Conservation (phyloP, 2,113 vertebrate genomes). For the Rhinopomastus cyanomelas region DNA sequence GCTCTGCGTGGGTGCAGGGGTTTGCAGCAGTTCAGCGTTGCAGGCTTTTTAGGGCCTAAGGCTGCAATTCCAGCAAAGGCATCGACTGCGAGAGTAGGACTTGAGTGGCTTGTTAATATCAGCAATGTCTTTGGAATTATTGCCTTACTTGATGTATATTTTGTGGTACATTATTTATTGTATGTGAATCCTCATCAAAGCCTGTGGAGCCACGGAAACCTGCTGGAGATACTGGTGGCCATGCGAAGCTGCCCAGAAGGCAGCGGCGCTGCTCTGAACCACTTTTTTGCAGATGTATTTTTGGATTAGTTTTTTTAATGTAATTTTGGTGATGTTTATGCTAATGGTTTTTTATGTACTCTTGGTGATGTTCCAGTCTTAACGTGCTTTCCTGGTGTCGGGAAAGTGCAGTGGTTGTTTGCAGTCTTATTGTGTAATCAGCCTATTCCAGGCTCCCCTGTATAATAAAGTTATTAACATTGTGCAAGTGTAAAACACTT, state of each 20-base stretch:
- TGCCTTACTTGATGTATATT: conserved; percentile 78
- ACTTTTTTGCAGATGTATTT: conserved; percentile 80
- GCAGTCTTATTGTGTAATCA: conserved; percentile 82
- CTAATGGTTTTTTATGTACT: conserved; percentile 81
- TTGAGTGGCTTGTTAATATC: conserved; percentile 58
- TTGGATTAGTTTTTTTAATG: conserved; percentile 80
- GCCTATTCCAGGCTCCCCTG: conserved; percentile 80
- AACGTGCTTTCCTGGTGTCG: conserved; percentile 75
- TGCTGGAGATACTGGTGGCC: conserved; percentile 74
- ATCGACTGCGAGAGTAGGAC: conserved; percentile 32
- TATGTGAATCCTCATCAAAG: conserved; percentile 74
- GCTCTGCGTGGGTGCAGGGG: neutral
- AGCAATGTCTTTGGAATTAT: conserved; percentile 73
- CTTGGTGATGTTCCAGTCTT: conserved; percentile 81
- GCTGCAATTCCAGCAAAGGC: conserved; percentile 65
- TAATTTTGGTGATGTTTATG: conserved; percentile 80
- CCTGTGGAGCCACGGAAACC: conserved; percentile 75
- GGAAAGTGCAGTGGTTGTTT: conserved; percentile 81
- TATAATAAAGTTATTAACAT: conserved; percentile 84
- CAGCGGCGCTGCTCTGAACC: conserved; percentile 80
- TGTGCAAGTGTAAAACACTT: conserved; percentile 84
- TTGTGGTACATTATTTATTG: conserved; percentile 79
- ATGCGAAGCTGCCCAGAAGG: conserved; percentile 73
- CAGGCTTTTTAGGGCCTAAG: conserved; percentile 58
- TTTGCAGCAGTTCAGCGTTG: conserved; percentile 20